Percentiles rank a stretch among this genome's conserved stretches.
Conservation (phyloP, 1,140 invertebrate species). For the Hypothenemus hampei region DNA sequence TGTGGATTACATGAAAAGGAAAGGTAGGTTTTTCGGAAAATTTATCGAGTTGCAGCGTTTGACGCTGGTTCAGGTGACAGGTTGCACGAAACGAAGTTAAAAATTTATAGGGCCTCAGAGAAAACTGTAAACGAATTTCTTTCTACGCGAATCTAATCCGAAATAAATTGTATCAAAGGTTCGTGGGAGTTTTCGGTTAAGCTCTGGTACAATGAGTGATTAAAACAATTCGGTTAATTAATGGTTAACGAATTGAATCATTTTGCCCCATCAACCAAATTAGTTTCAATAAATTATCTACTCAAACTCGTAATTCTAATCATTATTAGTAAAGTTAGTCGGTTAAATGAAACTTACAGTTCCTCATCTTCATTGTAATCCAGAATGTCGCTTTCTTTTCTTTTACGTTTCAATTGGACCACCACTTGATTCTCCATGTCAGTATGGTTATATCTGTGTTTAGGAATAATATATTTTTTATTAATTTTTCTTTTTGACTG, state of each 20-base stretch:
- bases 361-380: slow-evolving; percentile 34
- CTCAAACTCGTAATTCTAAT: slow-evolving; percentile 19
- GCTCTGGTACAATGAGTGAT: too few relatives aligned
- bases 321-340: slow-evolving; percentile 23
- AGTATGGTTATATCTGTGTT: slow-evolving; percentile 31
- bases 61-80: too few relatives aligned
- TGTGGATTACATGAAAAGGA: too few relatives aligned
- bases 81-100: slow-evolving; percentile 3
- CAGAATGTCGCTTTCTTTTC: slow-evolving; percentile 33
- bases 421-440: slow-evolving; percentile 31
- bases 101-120: slow-evolving; percentile 8
- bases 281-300: slow-evolving; percentile 23
- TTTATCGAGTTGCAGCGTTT: too few relatives aligned
- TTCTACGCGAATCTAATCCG: neutral
- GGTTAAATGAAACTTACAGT: slow-evolving; percentile 32
- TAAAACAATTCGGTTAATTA: slow-evolving; percentile 12
- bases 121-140: slow-evolving; percentile 7
- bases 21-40: too few relatives aligned
- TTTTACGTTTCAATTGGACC: slow-evolving; percentile 29
- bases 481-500: too few relatives aligned
- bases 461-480: slow-evolving; percentile 30
- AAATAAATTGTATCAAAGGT: slow-evolving; percentile 1
- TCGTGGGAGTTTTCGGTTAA: too few relatives aligned
- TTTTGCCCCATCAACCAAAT: slow-evolving; percentile 17
- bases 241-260: slow-evolving; percentile 16